A percentile compares a stretch with the other conserved stretches of the same genome.
Evolutionary conservation across 2,888 invertebrate genomes (phyloP).

Genomic region (Scaptomyza parva): DNA sequence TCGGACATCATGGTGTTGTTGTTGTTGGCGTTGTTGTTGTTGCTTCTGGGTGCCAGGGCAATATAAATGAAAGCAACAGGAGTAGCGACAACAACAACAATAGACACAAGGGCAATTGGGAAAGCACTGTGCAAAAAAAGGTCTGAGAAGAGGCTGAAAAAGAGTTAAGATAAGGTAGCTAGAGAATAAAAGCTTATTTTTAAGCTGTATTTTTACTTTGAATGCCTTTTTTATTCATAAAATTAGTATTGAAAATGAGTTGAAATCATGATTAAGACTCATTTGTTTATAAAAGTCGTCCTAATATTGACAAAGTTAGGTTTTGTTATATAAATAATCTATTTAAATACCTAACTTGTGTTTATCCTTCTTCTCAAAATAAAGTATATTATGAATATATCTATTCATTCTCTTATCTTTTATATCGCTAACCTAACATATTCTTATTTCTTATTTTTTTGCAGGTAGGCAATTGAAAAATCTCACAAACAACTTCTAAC

Average conservation of each 20-base stretch:
- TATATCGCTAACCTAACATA: background rate
- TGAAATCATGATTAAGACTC: too few relatives aligned
- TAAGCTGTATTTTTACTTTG: too few relatives aligned
- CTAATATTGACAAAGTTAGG: too few relatives aligned
- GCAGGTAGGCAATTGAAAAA: constrained; percentile 29
- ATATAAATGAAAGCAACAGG: constrained; percentile 56
- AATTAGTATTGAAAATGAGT: too few relatives aligned
- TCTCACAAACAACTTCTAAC: background rate
- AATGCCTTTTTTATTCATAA: too few relatives aligned
- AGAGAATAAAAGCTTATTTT: background rate
- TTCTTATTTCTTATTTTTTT: constrained; percentile 15
- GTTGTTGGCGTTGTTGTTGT: constrained; percentile 4
- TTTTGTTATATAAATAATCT: too few relatives aligned
- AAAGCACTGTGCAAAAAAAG: constrained; percentile 45
- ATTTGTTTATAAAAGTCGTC: too few relatives aligned
- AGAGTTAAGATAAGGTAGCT: background rate
- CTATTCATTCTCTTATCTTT: background rate
- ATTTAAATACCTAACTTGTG: too few relatives aligned
- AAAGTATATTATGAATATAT: background rate
- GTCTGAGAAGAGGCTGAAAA: background rate
- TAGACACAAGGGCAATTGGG: constrained; percentile 30
- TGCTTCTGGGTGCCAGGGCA: constrained; percentile 49
- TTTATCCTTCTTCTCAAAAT: too few relatives aligned
- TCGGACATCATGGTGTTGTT: constrained; percentile 1
- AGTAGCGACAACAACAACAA: constrained; percentile 21